Evolutionary conservation across 2,797 vertebrate genomes (phyloP), one percentile per base, ranked within the genome.

Genomic region (Cuculus canorus): DNA sequence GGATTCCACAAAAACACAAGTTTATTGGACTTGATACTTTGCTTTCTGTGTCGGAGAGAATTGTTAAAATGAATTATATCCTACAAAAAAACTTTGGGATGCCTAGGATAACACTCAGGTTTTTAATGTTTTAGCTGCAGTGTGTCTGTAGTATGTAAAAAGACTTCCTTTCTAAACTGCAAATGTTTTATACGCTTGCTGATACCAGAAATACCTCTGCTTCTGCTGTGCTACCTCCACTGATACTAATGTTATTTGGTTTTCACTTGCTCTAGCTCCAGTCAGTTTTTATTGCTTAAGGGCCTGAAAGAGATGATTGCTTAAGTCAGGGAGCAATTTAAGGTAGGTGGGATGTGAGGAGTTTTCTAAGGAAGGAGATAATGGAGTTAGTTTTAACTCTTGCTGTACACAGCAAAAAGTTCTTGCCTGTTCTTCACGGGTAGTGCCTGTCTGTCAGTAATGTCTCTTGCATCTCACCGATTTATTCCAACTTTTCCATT

Each of bases 291-390:
- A 8, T 84, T 92, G 94, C 94, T 94, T 22, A 88, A 93, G 92
- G 95, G 85, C 80, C 91, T 82, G 91, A 53, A 93, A 64, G 91
- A 76, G 35, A 82, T 94, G 95, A 94, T 96, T 94, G 61, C 77
- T 95, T 95, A 92, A 92, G 95, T 92, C 80, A 72, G 91, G 86
- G 66, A 93, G 73, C 88, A 88, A 68, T 94, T 93, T 90, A 84
- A 83, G 3, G 10, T 43, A 60, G 73, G 47, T 88, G 71, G 85
- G 59, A 88, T 94, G 80, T 76, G 73, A 93, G 88, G 45, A 92
- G 90, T 68, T 92, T 93, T 66, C 52, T 63, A 56, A 95, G 66
- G 85, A 76, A 79, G 35, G 33, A 93, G 45, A 48, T 80, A 77
- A 82, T 68, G 56, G 75, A 88, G 35, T 88, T 64, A 41, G 35